Evolutionary conservation across 2,888 invertebrate species (phyloP).

Genomic region (Noctua janthe): DNA sequence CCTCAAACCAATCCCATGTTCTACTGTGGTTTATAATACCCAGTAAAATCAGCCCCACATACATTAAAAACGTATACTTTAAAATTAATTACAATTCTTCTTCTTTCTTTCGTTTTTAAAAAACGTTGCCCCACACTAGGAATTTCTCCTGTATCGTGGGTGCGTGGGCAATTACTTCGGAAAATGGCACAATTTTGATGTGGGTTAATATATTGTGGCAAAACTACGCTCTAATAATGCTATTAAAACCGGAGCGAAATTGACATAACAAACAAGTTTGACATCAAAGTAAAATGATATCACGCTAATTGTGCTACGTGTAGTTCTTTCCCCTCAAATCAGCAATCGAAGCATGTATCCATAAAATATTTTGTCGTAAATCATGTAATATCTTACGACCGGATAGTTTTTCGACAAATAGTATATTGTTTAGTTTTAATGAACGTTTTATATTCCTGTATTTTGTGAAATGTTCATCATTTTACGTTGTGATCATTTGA

Average conservation of each 20-base stretch:
- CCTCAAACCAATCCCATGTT: background rate
- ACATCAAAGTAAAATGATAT: background rate
- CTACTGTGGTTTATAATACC: background rate
- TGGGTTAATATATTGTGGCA: background rate
- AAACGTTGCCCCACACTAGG: too few relatives aligned
- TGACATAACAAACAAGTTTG: constrained; percentile 3
- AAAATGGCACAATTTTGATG: background rate
- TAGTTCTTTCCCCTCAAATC: constrained; percentile 5
- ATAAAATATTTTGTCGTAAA: constrained; percentile 44
- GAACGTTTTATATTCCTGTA: constrained; percentile 85
- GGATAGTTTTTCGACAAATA: constrained; percentile 70
- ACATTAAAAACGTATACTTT: background rate
- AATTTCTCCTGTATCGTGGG: too few relatives aligned
- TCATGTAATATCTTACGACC: constrained; percentile 57
- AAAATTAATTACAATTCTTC: background rate
- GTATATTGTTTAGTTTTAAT: constrained; percentile 74
- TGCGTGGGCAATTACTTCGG: background rate
- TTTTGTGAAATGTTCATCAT: constrained; percentile 88
- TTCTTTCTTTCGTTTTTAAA: too few relatives aligned
- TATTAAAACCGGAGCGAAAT: background rate
- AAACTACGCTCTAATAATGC: background rate
- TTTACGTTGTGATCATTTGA: constrained; percentile 90
- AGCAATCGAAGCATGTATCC: constrained; percentile 38
- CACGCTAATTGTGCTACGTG: constrained; percentile 48
- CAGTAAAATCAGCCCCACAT: background rate